Conservation (phyloP, 2,888 invertebrate genomes). For the Thereva nobilitata region DNA sequence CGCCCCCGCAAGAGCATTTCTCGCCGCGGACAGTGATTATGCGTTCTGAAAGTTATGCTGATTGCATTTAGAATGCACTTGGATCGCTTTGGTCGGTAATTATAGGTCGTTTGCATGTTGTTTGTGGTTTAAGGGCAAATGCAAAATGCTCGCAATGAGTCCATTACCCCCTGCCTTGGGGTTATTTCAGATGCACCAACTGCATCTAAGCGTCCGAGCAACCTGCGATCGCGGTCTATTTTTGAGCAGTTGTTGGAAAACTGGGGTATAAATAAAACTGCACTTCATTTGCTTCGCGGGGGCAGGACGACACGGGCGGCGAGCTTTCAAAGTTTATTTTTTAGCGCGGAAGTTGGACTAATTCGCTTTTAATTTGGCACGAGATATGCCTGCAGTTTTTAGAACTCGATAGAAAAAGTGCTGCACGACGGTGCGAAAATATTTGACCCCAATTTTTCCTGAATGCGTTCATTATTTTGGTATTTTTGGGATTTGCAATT, state of each 20-base stretch:
- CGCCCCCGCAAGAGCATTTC: constrained; percentile 21
- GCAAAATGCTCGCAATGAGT: constrained; percentile 15
- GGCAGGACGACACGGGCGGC: too few species aligned
- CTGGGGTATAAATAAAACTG: too few species aligned
- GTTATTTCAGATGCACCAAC: too few species aligned
- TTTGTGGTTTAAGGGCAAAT: constrained; percentile 36
- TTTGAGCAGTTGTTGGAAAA: too few species aligned
- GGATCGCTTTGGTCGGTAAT: constrained; percentile 22
- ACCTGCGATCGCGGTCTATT: too few species aligned
- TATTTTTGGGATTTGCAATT: background rate
- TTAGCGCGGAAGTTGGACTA: constrained; percentile 13
- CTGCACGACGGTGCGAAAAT: background rate
- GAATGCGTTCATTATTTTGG: background rate
- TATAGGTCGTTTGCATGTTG: constrained; percentile 28
- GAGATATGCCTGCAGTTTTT: background rate
- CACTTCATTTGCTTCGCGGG: too few species aligned
- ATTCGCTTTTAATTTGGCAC: constrained; percentile 6
- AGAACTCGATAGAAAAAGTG: constrained; percentile 2
- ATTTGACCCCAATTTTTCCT: constrained; percentile 6
- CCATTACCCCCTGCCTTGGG: background rate
- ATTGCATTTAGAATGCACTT: constrained; percentile 33
- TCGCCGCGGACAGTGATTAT: constrained; percentile 1
- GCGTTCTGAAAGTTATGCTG: constrained; percentile 27
- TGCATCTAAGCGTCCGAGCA: too few species aligned
- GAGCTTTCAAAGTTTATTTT: background rate